Conservation (phyloP, 2,888 invertebrate genomes). For the Leucoma salicis region DNA sequence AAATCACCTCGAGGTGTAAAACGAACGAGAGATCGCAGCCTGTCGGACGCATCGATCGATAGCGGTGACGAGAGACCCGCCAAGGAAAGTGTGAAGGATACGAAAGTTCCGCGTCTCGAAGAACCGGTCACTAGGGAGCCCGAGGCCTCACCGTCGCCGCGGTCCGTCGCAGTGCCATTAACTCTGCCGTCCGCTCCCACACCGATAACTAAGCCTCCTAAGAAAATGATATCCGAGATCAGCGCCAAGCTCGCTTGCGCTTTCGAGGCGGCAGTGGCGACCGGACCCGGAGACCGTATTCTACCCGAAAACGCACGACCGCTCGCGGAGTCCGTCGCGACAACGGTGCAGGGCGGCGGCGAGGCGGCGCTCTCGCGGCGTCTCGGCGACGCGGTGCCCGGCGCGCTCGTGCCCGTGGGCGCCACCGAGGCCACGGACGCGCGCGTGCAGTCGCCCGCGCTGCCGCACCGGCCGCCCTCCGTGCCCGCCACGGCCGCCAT, state of each 20-base stretch:
- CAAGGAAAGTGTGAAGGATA: constrained; percentile 51
- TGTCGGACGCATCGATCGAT: constrained; percentile 85
- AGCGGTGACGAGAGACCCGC: constrained; percentile 81
- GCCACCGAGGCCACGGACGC: constrained; percentile 69
- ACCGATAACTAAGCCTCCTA: constrained; percentile 66
- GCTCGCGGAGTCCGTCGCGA: constrained; percentile 25
- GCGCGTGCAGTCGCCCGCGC: constrained; percentile 70
- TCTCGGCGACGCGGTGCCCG: constrained; percentile 40
- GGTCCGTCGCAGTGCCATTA: not conserved
- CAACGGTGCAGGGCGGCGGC: constrained; percentile 38
- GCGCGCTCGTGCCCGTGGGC: constrained; percentile 61
- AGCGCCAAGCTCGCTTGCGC: constrained; percentile 63
- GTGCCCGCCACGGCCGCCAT: constrained; percentile 46
- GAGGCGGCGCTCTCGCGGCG: constrained; percentile 26
- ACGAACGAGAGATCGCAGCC: constrained; percentile 84
- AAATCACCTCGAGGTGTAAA: constrained; percentile 85
- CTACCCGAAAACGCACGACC: not conserved
- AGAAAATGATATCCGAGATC: constrained; percentile 74
- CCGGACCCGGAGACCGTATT: constrained; percentile 22
- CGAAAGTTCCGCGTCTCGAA: constrained; percentile 51
- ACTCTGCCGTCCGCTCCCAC: constrained; percentile 13
- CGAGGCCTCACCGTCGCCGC: constrained; percentile 13
- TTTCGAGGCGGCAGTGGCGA: constrained; percentile 56
- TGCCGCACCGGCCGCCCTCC: constrained; percentile 68
- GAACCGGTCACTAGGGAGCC: constrained; percentile 29